Evolutionary conservation across 2,888 invertebrate genomes (phyloP).

Genomic region (Troilus luridus): DNA sequence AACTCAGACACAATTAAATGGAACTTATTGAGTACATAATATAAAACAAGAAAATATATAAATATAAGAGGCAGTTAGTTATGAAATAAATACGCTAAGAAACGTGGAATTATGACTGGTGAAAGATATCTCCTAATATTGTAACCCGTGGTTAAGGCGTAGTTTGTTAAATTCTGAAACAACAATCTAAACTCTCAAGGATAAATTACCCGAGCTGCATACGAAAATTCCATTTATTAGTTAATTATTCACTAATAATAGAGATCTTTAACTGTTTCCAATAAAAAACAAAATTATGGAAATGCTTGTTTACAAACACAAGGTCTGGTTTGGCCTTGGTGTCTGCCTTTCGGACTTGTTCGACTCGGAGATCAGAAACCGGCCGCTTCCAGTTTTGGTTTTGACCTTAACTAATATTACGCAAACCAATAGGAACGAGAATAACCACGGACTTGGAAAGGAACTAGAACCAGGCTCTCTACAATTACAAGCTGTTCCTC

Average conservation of each 20-base stretch:
- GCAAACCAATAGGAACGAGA: background rate
- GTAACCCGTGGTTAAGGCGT: background rate
- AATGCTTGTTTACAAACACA: constrained; percentile 17
- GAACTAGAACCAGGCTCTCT: background rate
- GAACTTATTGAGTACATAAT: no score
- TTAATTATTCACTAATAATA: background rate
- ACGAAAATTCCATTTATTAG: background rate
- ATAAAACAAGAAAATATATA: no score
- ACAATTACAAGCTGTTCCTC: background rate
- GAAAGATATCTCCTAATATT: background rate
- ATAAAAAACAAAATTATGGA: background rate
- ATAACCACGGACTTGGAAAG: background rate
- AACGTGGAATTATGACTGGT: background rate
- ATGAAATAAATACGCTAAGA: background rate
- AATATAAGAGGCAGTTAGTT: no score
- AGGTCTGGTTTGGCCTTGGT: background rate
- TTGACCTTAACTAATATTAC: background rate
- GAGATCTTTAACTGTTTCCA: background rate
- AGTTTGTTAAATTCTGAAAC: background rate
- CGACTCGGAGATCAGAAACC: background rate
- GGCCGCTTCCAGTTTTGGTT: background rate
- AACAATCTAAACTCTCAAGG: background rate
- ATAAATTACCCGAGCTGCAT: background rate
- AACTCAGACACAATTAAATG: no score
- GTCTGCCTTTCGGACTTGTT: background rate